Conservation (phyloP, 2,888 invertebrate species). For the Philaethria dido region DNA sequence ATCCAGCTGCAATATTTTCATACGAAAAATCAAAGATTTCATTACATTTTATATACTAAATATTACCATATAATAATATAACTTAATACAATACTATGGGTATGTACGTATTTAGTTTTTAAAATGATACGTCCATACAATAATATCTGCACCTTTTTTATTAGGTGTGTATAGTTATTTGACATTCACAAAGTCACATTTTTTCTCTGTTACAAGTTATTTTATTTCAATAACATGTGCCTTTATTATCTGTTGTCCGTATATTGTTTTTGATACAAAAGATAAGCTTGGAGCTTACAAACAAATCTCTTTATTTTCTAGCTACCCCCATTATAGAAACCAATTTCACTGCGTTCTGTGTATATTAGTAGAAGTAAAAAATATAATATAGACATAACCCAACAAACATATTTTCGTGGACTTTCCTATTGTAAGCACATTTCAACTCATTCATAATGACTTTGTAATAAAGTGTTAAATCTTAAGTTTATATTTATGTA, state of each 20-base stretch:
- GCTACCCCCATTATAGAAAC: neutral
- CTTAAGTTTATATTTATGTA: too few species aligned
- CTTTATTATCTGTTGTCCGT: neutral
- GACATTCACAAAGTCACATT: conserved; percentile 5
- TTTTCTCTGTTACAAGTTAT: neutral
- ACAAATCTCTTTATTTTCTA: neutral
- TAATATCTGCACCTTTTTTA: neutral
- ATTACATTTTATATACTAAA: too few species aligned
- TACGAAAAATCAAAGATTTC: too few species aligned
- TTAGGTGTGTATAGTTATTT: neutral
- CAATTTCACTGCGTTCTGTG: neutral
- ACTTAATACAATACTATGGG: neutral
- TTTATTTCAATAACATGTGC: neutral
- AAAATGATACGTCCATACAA: neutral
- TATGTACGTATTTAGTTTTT: neutral
- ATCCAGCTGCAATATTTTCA: too few species aligned
- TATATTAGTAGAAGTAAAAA: too few species aligned
- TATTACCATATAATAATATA: too few species aligned
- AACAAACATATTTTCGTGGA: too few species aligned
- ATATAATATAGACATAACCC: too few species aligned
- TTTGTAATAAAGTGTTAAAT: too few species aligned
- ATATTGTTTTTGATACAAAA: neutral
- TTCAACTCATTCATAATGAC: too few species aligned
- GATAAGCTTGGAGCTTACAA: neutral
- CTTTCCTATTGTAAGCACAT: too few species aligned